Evolutionary conservation across 2,888 invertebrate species (phyloP), one percentile per base, ranked within the genome.

Genomic region (Anthophora plumipes): DNA sequence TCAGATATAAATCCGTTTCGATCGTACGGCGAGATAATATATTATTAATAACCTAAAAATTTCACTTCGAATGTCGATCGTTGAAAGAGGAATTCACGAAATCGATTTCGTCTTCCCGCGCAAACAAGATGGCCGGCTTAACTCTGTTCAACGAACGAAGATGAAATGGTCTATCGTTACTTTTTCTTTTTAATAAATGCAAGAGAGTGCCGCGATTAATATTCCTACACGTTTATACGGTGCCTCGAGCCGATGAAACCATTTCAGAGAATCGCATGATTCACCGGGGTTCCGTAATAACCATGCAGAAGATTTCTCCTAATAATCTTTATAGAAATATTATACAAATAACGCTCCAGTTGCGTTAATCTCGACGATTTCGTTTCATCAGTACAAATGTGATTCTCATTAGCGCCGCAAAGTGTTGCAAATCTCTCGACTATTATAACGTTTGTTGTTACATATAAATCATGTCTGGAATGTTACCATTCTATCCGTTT

Each of bases 1-100:
- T 80, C 80, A 80, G 48, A 41, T 41, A 71, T 57, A 67, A 80
- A 71, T 80, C 46, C 80, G 71, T 71, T 57, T 63, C 67, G 25
- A 54, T 46, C 39, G n/a, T 41, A 6, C 48, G 12, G 43, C 25
- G 37, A 41, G 69, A 74, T 71, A 74, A 52, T 12, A 74, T 71
- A 74, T 46, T 12, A 22, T 17, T 20, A 31, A 25, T 25, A 59
- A 12, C n/a, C 55, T 63, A 39, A 37, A 48, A 69, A 70, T 61
- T 70, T 17, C 52, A 25, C 14, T n/a, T n/a, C 41, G 5, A n/a
- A 50, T 43, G 48, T 67, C 17, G 17, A 20, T 9, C 48, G 57
- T 63, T 31, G 46, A 22, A n/a, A 41, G 59, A 39, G 9, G 61
- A 31, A 72, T 54, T 60, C 39, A 52, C 37, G 63, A 41, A 50